These are phyloP conservation scores for Palaemon carinicauda DNA, from an alignment of 1,140 invertebrate species.

Conservation along the genomic window DNA sequence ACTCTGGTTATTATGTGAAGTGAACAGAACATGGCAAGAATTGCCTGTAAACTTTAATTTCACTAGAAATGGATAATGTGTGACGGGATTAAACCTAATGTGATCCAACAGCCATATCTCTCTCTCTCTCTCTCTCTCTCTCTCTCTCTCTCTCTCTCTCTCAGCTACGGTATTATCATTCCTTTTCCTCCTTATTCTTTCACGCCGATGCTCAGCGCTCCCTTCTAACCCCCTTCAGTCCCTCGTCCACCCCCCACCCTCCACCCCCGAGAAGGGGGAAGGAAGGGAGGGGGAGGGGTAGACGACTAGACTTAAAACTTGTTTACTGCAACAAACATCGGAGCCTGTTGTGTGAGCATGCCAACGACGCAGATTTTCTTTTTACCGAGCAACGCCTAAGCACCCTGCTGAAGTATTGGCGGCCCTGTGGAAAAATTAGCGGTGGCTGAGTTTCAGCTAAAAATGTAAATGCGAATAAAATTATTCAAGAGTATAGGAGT, in stretches of 20 bases:
- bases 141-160: too few species aligned
- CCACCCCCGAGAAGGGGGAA: background rate
- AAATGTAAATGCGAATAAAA: background rate
- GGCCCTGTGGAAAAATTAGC: background rate
- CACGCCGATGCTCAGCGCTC: background rate
- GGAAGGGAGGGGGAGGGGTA: too few species aligned
- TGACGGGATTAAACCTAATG: too few species aligned
- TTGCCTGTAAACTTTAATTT: too few species aligned
- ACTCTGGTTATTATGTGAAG: too few species aligned
- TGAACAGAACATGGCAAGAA: too few species aligned
- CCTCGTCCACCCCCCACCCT: background rate
- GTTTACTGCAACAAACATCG: constrained; percentile 39
- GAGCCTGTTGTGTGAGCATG: constrained; percentile 21
- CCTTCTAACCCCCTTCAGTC: background rate
- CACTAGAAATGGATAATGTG: too few species aligned
- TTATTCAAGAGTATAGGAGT: too few species aligned
- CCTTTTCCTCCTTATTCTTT: background rate
- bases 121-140: too few species aligned
- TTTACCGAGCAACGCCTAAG: constrained; percentile 30
- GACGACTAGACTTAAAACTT: constrained; percentile 13
- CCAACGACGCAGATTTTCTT: background rate
- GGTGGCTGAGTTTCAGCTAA: background rate
- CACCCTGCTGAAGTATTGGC: constrained; percentile 31
- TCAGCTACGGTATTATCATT: too few species aligned
- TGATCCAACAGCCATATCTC: too few species aligned